Evolutionary conservation across 1,140 invertebrate genomes (phyloP).

Genomic region (Drosophila tropicalis): DNA sequence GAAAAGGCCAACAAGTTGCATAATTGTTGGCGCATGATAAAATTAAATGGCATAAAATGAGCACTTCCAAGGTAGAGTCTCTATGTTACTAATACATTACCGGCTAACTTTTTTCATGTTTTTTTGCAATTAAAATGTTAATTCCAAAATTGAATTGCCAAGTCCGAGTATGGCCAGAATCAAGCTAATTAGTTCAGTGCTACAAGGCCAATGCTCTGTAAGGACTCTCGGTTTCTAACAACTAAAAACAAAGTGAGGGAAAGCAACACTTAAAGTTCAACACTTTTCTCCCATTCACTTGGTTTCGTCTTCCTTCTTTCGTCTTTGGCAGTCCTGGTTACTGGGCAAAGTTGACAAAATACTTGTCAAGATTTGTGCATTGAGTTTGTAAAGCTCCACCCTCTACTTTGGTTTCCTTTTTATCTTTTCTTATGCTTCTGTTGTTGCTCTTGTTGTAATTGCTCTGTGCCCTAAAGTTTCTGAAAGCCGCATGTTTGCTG

Average conservation of each 20-base stretch:
- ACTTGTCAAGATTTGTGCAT: conserved; percentile 73
- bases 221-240: conserved; percentile 65
- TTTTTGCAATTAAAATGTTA: conserved; percentile 83
- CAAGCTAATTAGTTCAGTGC: conserved; percentile 60
- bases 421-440: background rate
- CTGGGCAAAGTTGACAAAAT: conserved; percentile 74
- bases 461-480: conserved; percentile 45
- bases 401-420: conserved; percentile 11
- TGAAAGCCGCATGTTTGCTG: conserved; percentile 50
- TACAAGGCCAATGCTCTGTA: conserved; percentile 33
- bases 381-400: conserved; percentile 28
- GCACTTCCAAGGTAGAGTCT: conserved; percentile 32
- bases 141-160: conserved; percentile 81
- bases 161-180: conserved; percentile 46
- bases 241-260: conserved; percentile 18
- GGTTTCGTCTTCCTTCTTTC: conserved; percentile 23
- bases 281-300: conserved; percentile 46
- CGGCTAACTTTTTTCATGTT: conserved; percentile 33
- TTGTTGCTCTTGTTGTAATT: conserved; percentile 64
- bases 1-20: conserved; percentile 74
- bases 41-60: conserved; percentile 68
- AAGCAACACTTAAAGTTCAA: conserved; percentile 53
- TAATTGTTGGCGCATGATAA: conserved; percentile 82
- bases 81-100: conserved; percentile 49
- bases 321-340: conserved; percentile 13